phyloP scores from a whole-genome alignment of 2,113 vertebrate genomes.

The Polypterus senegalus region DNA sequence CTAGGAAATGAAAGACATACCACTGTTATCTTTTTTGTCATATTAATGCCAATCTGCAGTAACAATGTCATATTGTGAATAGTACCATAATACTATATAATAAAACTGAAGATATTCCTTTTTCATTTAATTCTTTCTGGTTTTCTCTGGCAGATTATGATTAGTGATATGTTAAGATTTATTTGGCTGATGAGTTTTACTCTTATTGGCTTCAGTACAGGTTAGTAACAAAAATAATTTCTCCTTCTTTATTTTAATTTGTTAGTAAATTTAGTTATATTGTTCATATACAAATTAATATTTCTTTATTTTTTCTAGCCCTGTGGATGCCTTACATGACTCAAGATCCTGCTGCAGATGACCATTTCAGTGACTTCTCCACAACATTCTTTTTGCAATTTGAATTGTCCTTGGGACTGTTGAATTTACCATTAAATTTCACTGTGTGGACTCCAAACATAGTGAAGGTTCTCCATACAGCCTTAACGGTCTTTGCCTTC shows the following conservation, averaged over 20 bases:
- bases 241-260: no score
- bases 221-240: constrained; percentile 37
- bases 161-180: constrained; percentile 83
- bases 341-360: constrained; percentile 53
- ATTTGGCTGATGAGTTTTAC: constrained; percentile 87
- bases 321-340: constrained; percentile 85
- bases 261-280: no score
- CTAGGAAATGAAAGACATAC: no score
- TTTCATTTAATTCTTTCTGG: no score
- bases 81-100: no score
- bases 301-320: constrained; percentile 37
- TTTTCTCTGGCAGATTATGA: constrained; percentile 67
- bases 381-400: constrained; percentile 77
- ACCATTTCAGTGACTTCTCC: constrained; percentile 66
- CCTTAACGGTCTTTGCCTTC: constrained; percentile 71
- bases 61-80: no score
- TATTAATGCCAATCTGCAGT: no score
- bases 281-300: no score
- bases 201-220: constrained; percentile 80
- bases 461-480: constrained; percentile 59
- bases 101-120: no score
- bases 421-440: constrained; percentile 81
- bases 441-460: constrained; percentile 62
- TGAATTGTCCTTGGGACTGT: constrained; percentile 77
- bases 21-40: no score